phyloP scores from a whole-genome alignment of 2,888 invertebrate genomes.

The Sialis lutaria region DNA sequence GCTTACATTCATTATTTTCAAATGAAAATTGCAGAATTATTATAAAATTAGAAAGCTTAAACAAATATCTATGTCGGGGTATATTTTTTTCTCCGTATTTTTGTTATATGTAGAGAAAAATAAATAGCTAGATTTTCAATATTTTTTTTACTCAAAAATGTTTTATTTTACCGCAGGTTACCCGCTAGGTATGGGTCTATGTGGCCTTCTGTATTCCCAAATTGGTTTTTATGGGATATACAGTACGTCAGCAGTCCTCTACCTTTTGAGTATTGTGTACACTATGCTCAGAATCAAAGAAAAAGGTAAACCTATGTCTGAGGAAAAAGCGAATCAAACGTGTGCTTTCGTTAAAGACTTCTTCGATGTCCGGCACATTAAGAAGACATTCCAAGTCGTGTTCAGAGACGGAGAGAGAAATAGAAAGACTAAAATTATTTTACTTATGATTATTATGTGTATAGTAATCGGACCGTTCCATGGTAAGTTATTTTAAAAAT shows the following conservation, averaged over 20 bases:
- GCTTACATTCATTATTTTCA: too few species aligned
- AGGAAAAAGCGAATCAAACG: slow-evolving; percentile 27
- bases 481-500: too few species aligned
- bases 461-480: slow-evolving; percentile 74
- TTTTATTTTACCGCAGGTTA: slow-evolving; percentile 39
- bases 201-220: slow-evolving; percentile 60
- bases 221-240: slow-evolving; percentile 74
- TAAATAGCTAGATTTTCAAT: too few species aligned
- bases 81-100: too few species aligned
- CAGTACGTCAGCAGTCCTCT: slow-evolving; percentile 55
- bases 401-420: slow-evolving; percentile 64
- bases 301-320: slow-evolving; percentile 33
- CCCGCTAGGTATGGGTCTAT: slow-evolving; percentile 75
- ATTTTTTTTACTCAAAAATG: too few species aligned
- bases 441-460: slow-evolving; percentile 65
- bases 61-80: too few species aligned
- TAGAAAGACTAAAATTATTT: slow-evolving; percentile 51
- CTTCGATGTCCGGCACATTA: slow-evolving; percentile 59
- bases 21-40: too few species aligned
- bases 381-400: slow-evolving; percentile 61
- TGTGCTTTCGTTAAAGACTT: slow-evolving; percentile 45
- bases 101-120: too few species aligned
- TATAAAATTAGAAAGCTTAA: too few species aligned
- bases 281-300: slow-evolving; percentile 57
- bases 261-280: slow-evolving; percentile 56